Evolutionary conservation across 2,888 invertebrate genomes (phyloP).

Genomic region (Folsomia candida): DNA sequence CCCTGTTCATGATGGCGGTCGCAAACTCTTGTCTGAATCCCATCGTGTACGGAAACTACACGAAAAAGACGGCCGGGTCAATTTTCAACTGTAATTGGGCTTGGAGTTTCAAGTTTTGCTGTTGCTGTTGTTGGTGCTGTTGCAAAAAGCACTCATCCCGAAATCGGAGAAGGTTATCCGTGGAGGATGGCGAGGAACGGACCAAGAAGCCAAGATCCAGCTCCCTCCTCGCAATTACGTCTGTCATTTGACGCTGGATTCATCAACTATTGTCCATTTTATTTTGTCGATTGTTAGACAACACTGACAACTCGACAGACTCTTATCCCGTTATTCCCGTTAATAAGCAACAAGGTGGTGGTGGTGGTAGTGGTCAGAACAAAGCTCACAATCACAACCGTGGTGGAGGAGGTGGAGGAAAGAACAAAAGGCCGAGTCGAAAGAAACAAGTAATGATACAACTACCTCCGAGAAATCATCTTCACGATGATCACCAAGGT

Average conservation of each 20-base stretch:
- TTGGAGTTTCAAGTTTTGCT: not conserved
- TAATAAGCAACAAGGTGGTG: not conserved
- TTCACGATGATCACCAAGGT: not conserved
- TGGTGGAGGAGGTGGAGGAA: not conserved
- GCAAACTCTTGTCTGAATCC: conserved; percentile 79
- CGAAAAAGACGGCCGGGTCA: conserved; percentile 52
- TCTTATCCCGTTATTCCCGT: not conserved
- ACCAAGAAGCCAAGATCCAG: conserved; percentile 16
- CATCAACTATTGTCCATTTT: not conserved
- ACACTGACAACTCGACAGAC: not conserved
- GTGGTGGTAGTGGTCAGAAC: too few relatives aligned
- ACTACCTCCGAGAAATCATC: not conserved
- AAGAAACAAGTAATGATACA: not conserved
- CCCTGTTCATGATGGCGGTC: conserved; percentile 74
- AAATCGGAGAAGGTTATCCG: conserved; percentile 4
- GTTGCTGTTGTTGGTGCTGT: not conserved
- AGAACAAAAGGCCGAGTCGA: too few relatives aligned
- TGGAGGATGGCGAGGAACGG: not conserved
- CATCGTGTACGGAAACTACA: conserved; percentile 71
- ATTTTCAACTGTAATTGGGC: conserved; percentile 23
- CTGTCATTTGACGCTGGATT: conserved; percentile 31
- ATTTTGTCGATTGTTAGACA: not conserved
- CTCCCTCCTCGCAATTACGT: conserved; percentile 23
- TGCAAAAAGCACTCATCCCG: not conserved
- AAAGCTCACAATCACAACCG: not conserved